Base-by-base conservation (phyloP, 2,888 invertebrate genomes). In the Venustoraphidia nigricollis region DNA sequence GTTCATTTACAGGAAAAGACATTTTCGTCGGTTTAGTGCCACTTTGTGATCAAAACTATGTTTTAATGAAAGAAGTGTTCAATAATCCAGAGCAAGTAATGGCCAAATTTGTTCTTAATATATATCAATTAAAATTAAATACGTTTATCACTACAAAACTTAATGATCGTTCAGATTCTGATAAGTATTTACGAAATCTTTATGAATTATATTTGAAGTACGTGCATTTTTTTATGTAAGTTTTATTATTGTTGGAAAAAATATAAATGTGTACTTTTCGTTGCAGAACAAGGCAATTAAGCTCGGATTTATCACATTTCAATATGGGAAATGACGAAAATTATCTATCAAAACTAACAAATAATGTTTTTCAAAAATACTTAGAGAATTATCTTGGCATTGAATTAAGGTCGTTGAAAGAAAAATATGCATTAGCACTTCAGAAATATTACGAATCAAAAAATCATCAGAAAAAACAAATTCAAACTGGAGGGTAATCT, bases 81-180 rank as follows among this genome's bases (percentile, higher is more conserved):
- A 83, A 83, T 8, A 93, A 92, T 66, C 93, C 95, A 0, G 91
- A 95, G 55, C 90, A 92, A 71, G 95, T 98, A 9, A 94, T 97
- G 91, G 88, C 91, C 50, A 97, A 97, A 71, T 93, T 96, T 66
- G 89, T 98, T 42, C 73, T 96, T 13, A 95, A 95, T 64, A 87
- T 98, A 52, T 98, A 93, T 66, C 90, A 92, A 57, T 72, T 91
- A 8, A 90, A 92, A 65, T 72, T 91, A 40, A 83, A 87, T 70
- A 89, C 89, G 61, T 85, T 88, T 60, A 83, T 94, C 34, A 81
- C 83, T 52, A 83, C 83, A 1, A 85, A 83, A 60, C 69, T 97
- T 45, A 77, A 81, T 2, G 86, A 88, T 58, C 84, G 83, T 61
- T 78, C 77, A 53, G 88, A 92, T 60, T 77, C 86, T 13, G 92